Evolutionary conservation across 2,888 invertebrate species (phyloP), one percentile per base, ranked within the genome.

Genomic region (Amitus sp.): DNA sequence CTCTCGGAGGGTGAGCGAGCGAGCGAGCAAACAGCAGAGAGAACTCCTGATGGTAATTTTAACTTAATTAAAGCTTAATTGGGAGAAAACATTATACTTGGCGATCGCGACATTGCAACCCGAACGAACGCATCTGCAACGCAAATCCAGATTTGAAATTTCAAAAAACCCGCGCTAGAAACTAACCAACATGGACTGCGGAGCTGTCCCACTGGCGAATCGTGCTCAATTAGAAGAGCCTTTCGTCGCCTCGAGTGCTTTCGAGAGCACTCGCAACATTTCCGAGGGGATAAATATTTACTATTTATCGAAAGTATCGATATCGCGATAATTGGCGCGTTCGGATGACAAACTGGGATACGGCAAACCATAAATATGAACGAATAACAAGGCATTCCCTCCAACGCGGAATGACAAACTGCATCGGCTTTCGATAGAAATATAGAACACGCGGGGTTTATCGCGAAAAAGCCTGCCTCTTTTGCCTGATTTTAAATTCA

Each of bases 11-110:
- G 62, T 60, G 69, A 68, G 56, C 66, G 67, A 59, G 61, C 62
- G 69, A 63, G 64, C 69, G 59, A n/a, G 62, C 62, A 67, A 62
- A 62, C 68, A 71, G 75, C 68, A 66, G 72, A 73, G 73, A 73
- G 79, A 75, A 77, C 76, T 79, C 78, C 74, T 76, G 80, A 81
- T 81, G 81, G 80, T 81, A 81, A 81, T 81, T 81, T 81, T 81
- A 80, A 81, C 81, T 81, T 81, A 82, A 82, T 82, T 82, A 82
- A 82, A 81, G 80, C 82, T 82, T 82, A 82, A 82, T 82, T 82
- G 81, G 82, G 82, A 80, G 79, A 79, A 82, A 82, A 82, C 80
- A 80, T 80, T 80, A 79, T 80, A 77, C 80, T 75, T 68, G 62
- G 65, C 63, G 64, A 62, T 59, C 66, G 66, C 63, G 60, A 79